Evolutionary conservation across 1,140 invertebrate genomes (phyloP).

Genomic region (Platyscapa corneri): DNA sequence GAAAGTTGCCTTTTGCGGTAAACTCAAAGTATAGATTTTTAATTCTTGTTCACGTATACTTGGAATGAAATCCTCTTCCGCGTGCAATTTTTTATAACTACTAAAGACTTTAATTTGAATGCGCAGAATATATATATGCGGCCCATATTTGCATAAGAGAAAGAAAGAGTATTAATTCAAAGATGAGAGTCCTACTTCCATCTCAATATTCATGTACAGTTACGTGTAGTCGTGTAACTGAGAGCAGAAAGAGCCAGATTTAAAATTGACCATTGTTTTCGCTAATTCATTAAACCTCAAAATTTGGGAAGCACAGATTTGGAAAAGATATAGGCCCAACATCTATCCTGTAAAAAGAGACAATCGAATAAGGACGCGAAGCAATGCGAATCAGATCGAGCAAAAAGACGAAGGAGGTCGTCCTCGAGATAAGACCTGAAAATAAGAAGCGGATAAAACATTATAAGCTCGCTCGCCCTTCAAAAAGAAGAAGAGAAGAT

Average conservation of each 20-base stretch:
- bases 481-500: conserved; percentile 13
- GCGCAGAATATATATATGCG: too few species aligned
- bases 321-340: background rate
- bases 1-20: too few species aligned
- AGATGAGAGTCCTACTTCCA: too few species aligned
- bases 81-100: too few species aligned
- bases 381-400: background rate
- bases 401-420: background rate
- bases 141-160: too few species aligned
- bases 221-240: too few species aligned
- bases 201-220: too few species aligned
- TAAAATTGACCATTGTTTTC: conserved; percentile 21
- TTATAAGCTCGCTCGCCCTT: background rate
- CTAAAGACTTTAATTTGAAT: too few species aligned
- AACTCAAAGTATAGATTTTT: too few species aligned
- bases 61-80: too few species aligned
- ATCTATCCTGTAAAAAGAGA: background rate
- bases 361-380: background rate
- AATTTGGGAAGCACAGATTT: background rate
- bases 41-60: too few species aligned
- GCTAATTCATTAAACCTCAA: background rate
- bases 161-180: too few species aligned
- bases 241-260: background rate
- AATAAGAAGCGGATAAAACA: conserved; percentile 27
- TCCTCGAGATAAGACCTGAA: conserved; percentile 7